Evolutionary conservation across 2,113 vertebrate species (phyloP).

Genomic region (Theristicus caerulescens): DNA sequence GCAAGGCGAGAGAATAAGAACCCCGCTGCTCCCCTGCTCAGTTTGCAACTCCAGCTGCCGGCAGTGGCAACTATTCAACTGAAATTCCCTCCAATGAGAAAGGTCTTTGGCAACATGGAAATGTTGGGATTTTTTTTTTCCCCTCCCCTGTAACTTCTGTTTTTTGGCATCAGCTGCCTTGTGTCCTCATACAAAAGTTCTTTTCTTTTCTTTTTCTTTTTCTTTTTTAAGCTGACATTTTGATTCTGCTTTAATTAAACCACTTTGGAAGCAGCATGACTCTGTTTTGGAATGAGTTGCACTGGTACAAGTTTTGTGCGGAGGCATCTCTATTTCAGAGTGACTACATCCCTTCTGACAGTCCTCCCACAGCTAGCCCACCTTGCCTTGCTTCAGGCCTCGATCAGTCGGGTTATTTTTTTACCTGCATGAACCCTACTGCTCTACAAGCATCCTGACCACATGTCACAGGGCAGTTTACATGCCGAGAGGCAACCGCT

Average conservation of each 20-base stretch:
- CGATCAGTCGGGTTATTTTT: not conserved
- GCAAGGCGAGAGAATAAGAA: constrained; percentile 23
- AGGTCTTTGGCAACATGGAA: constrained; percentile 27
- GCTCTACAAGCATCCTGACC: not conserved
- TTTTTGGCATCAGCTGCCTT: constrained; percentile 15
- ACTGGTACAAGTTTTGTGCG: constrained; percentile 3
- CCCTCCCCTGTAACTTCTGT: not conserved
- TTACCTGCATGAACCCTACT: not conserved
- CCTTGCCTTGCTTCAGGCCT: constrained; percentile 27
- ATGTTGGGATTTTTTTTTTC: not conserved
- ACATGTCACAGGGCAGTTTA: not conserved
- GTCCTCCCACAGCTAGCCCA: constrained; percentile 8
- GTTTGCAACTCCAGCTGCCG: constrained; percentile 1
- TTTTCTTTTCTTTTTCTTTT: not conserved
- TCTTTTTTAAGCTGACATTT: constrained; percentile 46
- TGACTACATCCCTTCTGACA: constrained; percentile 33
- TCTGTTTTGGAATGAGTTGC: constrained; percentile 29
- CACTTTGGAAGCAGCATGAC: constrained; percentile 42
- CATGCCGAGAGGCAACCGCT: not conserved
- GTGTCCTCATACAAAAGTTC: constrained; percentile 18
- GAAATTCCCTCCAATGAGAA: constrained; percentile 24
- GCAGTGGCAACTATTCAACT: constrained; percentile 24
- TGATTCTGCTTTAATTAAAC: constrained; percentile 56
- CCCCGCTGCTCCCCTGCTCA: constrained; percentile 5
- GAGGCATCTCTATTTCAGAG: constrained; percentile 31